phyloP scores from a whole-genome alignment of 2,888 invertebrate species.

The Corbicula japonica region DNA sequence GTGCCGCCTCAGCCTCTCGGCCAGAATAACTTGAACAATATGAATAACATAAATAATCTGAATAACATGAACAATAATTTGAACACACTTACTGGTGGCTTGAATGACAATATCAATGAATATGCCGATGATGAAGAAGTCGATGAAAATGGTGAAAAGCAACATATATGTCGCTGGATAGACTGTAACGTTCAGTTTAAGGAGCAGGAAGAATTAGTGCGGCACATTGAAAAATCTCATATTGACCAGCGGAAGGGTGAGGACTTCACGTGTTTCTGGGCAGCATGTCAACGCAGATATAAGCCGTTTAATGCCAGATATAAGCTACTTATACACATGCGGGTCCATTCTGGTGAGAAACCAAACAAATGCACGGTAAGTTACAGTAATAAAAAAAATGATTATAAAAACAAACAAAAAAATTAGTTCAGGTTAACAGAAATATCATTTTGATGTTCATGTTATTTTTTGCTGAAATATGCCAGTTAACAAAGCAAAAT shows the following conservation, averaged over 20 bases:
- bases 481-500: no score
- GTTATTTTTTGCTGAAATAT: no score
- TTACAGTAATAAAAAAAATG: no score
- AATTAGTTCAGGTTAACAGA: no score
- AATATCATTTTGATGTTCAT: no score
- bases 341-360: slow-evolving; percentile 86
- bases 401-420: no score
- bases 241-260: slow-evolving; percentile 86
- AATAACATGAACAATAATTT: slow-evolving; percentile 70
- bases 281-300: slow-evolving; percentile 83
- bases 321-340: slow-evolving; percentile 86
- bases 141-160: slow-evolving; percentile 80
- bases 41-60: slow-evolving; percentile 68
- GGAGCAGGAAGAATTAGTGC: slow-evolving; percentile 85
- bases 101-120: slow-evolving; percentile 56
- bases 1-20: slow-evolving; percentile 66
- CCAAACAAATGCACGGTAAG: slow-evolving; percentile 86
- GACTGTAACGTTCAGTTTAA: slow-evolving; percentile 84
- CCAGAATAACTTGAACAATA: slow-evolving; percentile 65
- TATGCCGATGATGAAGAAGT: slow-evolving; percentile 69
- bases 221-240: slow-evolving; percentile 86
- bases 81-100: slow-evolving; percentile 62
- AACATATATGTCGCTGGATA: slow-evolving; percentile 84
- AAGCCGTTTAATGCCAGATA: slow-evolving; percentile 86
- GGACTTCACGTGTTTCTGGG: slow-evolving; percentile 86